Percentiles rank a stretch among this genome's conserved stretches.
Conservation (phyloP, 2,113 vertebrate species). For the Ornithorhynchus anatinus region DNA sequence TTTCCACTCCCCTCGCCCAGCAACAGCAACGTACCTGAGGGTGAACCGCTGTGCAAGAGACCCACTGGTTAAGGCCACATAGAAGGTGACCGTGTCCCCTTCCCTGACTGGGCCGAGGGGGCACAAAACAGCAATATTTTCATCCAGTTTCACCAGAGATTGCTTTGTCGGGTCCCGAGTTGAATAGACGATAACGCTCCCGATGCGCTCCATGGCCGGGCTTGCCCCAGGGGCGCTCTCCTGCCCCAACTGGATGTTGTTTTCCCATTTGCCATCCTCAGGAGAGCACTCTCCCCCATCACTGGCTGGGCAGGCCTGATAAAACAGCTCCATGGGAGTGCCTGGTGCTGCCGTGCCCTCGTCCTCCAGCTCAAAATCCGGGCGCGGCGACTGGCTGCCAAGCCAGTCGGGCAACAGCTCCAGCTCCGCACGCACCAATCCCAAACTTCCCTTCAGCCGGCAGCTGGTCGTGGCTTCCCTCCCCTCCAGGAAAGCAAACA, state of each 20-base stretch:
- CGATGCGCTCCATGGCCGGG: constrained; percentile 76
- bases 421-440: constrained; percentile 90
- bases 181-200: constrained; percentile 81
- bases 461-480: constrained; percentile 83
- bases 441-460: constrained; percentile 82
- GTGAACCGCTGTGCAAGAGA: constrained; percentile 84
- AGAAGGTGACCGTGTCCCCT: constrained; percentile 85
- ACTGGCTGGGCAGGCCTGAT: constrained; percentile 77
- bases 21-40: constrained; percentile 74
- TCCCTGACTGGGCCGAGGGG: constrained; percentile 85
- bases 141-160: constrained; percentile 80
- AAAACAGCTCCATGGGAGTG: constrained; percentile 86
- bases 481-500: constrained; percentile 83
- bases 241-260: constrained; percentile 69
- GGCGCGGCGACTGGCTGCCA: constrained; percentile 67
- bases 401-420: constrained; percentile 90
- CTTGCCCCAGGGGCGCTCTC: constrained; percentile 64
- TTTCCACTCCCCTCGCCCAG: fast-evolving
- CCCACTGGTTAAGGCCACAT: constrained; percentile 78
- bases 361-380: constrained; percentile 72
- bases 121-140: constrained; percentile 81
- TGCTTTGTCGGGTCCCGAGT: constrained; percentile 72
- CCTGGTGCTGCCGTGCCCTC: constrained; percentile 59
- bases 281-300: constrained; percentile 75
- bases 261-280: constrained; percentile 76